Evolutionary conservation across 1,140 invertebrate species (phyloP).

Genomic region (Melitaea cinxia): DNA sequence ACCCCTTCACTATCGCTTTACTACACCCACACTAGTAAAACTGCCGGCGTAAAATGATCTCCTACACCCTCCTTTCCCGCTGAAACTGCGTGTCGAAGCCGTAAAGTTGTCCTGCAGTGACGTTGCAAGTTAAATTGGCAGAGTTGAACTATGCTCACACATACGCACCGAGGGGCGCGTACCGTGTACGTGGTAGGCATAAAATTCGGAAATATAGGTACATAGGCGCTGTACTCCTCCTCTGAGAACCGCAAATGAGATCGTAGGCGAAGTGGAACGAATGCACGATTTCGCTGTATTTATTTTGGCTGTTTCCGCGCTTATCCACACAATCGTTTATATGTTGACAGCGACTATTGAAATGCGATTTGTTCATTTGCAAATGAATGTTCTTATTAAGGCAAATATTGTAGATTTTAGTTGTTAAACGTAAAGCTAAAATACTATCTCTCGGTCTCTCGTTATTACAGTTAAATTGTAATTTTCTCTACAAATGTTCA

Average conservation of each 20-base stretch:
- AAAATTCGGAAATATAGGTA: constrained; percentile 77
- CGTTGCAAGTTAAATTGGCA: constrained; percentile 53
- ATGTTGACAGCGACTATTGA: constrained; percentile 21
- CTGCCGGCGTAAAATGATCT: constrained; percentile 42
- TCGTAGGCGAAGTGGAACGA: constrained; percentile 67
- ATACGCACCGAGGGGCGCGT: constrained; percentile 39
- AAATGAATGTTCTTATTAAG: neutral
- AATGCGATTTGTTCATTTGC: constrained; percentile 5
- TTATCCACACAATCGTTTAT: constrained; percentile 35
- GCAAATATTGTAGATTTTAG: no score
- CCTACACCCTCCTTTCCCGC: constrained; percentile 32
- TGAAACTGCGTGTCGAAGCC: constrained; percentile 30
- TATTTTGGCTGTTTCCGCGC: constrained; percentile 52
- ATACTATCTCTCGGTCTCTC: no score
- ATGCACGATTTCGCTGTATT: constrained; percentile 69
- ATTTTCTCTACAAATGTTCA: no score
- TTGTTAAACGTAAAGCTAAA: no score
- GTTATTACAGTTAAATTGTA: no score
- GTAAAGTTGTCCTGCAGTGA: constrained; percentile 44
- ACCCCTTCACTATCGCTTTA: constrained; percentile 69
- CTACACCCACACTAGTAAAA: constrained; percentile 60
- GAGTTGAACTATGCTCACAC: constrained; percentile 59
- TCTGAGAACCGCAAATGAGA: constrained; percentile 73
- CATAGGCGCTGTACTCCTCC: constrained; percentile 64
- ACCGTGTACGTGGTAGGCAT: constrained; percentile 66